Conservation (phyloP, 2,113 vertebrate species). For the Sebastes schlegelii region DNA sequence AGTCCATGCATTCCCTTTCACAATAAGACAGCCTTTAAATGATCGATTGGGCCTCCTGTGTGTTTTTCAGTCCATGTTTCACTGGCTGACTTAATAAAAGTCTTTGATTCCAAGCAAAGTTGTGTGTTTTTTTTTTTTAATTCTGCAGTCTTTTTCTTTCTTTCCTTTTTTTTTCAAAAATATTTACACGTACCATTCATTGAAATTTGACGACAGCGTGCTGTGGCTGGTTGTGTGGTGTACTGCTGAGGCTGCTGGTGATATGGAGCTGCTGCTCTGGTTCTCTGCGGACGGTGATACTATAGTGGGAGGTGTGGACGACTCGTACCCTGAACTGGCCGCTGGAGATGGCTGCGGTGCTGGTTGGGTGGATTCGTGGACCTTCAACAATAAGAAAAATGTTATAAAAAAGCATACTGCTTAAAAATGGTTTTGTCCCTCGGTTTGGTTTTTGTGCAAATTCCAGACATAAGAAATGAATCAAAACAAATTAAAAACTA, state of each 20-base stretch:
- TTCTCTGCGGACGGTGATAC: constrained; percentile 99
- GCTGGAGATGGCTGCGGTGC: constrained; percentile 97
- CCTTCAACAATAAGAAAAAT: constrained; percentile 80
- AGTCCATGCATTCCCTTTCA: constrained; percentile 85
- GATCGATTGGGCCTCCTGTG: constrained; percentile 82
- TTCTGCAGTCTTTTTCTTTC: constrained; percentile 80
- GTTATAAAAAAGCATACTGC: constrained; percentile 7
- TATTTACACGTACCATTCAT: constrained; percentile 99
- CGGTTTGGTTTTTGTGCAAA: constrained; percentile 20
- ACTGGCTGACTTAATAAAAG: constrained; percentile 85
- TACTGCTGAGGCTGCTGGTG: constrained; percentile 94
- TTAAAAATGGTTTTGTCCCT: background rate
- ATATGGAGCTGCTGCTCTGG: constrained; percentile 97
- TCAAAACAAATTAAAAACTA: constrained; percentile 42
- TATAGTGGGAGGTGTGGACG: constrained; percentile 98
- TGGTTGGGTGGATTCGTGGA: constrained; percentile 95
- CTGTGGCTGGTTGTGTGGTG: constrained; percentile 98
- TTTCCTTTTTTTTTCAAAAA: constrained; percentile 77
- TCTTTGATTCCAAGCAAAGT: constrained; percentile 86
- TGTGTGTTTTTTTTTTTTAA: constrained; percentile 69
- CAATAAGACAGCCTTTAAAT: constrained; percentile 83
- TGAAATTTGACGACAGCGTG: constrained; percentile 99
- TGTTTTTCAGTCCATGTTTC: constrained; percentile 88
- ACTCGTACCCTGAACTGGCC: constrained; percentile 99
- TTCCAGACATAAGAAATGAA: background rate